Conservation (phyloP, 2,113 vertebrate species). For the Mesitornis unicolor region DNA sequence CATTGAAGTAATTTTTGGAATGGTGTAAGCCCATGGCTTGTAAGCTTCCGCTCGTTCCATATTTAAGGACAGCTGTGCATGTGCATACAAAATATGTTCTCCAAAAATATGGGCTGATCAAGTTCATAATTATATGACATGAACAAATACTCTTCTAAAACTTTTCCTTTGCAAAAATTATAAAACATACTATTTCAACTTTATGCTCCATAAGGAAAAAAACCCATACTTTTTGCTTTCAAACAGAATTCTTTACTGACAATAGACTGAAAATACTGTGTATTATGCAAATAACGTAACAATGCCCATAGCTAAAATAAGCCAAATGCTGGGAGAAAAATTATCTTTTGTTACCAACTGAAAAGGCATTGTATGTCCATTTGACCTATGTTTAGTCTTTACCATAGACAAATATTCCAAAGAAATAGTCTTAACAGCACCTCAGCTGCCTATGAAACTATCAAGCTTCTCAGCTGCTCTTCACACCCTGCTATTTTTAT, state of each 20-base stretch:
- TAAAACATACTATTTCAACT: neutral
- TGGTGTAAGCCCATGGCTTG: neutral
- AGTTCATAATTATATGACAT: neutral
- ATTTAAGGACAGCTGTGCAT: neutral
- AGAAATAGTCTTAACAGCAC: neutral
- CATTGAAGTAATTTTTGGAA: neutral
- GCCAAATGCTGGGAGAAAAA: neutral
- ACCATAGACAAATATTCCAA: neutral
- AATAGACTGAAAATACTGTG: neutral
- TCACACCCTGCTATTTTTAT: neutral
- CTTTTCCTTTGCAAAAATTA: neutral
- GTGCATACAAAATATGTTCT: neutral
- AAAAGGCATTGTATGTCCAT: neutral
- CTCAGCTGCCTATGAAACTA: neutral
- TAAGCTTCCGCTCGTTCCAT: neutral
- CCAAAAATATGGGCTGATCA: neutral
- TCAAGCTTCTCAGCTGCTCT: neutral
- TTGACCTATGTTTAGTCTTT: neutral
- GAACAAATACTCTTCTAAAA: neutral
- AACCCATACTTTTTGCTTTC: neutral
- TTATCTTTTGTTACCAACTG: neutral
- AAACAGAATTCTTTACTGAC: neutral
- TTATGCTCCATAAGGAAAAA: neutral
- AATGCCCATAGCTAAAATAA: neutral
- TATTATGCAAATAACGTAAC: neutral